Conservation (phyloP, 2,888 invertebrate species). For the Peribatodes rhomboidaria region DNA sequence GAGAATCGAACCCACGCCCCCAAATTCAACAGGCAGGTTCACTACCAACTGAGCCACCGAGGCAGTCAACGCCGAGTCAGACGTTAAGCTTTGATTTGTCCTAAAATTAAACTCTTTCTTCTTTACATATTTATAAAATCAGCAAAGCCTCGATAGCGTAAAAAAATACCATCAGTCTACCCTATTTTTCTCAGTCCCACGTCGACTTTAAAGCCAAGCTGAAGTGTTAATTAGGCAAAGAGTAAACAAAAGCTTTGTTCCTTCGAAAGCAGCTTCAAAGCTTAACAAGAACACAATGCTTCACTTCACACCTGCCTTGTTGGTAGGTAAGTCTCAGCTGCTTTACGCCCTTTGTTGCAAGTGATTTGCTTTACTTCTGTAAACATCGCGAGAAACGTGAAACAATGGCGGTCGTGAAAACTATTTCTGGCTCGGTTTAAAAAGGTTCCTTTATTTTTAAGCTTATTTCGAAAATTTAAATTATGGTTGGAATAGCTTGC, state of each 20-base stretch:
- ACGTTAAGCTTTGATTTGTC: too few species aligned
- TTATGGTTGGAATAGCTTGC: background rate
- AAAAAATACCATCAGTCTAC: too few species aligned
- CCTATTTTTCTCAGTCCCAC: too few species aligned
- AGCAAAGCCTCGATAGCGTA: too few species aligned
- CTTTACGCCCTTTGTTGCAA: conserved; percentile 33
- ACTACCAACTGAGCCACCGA: too few species aligned
- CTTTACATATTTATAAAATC: too few species aligned
- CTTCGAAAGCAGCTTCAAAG: conserved; percentile 19
- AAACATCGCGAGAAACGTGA: conserved; percentile 36
- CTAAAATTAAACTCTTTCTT: too few species aligned
- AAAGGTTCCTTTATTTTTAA: conserved; percentile 17
- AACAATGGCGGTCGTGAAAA: conserved; percentile 38
- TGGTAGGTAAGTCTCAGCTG: conserved; percentile 38
- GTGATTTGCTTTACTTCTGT: conserved; percentile 42
- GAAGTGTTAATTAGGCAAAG: conserved; percentile 9
- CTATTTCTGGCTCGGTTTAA: conserved; percentile 39
- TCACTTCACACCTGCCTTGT: conserved; percentile 59
- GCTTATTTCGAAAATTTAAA: conserved; percentile 6
- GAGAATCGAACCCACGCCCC: too few species aligned
- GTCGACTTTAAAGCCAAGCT: too few species aligned
- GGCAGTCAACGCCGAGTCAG: too few species aligned
- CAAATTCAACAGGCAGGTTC: too few species aligned
- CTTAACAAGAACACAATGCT: conserved; percentile 56
- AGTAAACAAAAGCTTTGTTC: conserved; percentile 26